Evolutionary conservation across 2,888 invertebrate species (phyloP), one percentile per base, ranked within the genome.

Genomic region (Volucella bombylans): DNA sequence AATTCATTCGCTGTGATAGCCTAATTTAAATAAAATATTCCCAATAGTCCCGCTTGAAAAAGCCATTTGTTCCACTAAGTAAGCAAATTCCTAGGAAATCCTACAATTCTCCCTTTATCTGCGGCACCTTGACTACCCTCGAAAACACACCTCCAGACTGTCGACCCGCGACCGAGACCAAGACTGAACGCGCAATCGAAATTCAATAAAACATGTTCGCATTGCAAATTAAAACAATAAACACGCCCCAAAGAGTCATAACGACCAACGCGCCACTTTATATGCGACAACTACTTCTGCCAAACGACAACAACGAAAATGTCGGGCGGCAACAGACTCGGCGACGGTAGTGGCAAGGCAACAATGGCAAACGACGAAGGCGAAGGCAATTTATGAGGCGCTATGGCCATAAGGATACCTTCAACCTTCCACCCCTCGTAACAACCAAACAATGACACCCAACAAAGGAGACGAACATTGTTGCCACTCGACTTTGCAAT

Each of bases 201-300:
- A 85, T 85, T 85, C 85, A 85, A 85, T 85, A 85, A 85, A 85
- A 85, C 85, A 85, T 85, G 85, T 81, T 85, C 85, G 77, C 76
- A 85, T 85, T 85, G 81, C 85, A 85, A 85, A 85, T 85, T 85
- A 85, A 85, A 85, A 85, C 85, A 85, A 85, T 85, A 85, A 85
- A 85, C 85, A 85, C 85, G 85, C 85, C 85, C 85, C 81, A 72
- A 85, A 85, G 85, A 85, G 67, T 85, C 85, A 85, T 81, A 85
- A 85, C 85, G 85, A 81, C 85, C 81, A 85, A 81, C 72, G 85
- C 77, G 85, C 71, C 81, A 85, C 85, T 85, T 81, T 85, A 85
- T 81, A 85, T 85, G 85, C 85, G 85, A 85, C 85, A 85, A 85
- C 80, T n/a, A 85, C 76, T 72, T 72, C 57, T 69, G 68, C 62